Percentiles rank a stretch among this genome's conserved stretches.
Conservation (phyloP, 2,888 invertebrate genomes). For the Cotesia congregata region DNA sequence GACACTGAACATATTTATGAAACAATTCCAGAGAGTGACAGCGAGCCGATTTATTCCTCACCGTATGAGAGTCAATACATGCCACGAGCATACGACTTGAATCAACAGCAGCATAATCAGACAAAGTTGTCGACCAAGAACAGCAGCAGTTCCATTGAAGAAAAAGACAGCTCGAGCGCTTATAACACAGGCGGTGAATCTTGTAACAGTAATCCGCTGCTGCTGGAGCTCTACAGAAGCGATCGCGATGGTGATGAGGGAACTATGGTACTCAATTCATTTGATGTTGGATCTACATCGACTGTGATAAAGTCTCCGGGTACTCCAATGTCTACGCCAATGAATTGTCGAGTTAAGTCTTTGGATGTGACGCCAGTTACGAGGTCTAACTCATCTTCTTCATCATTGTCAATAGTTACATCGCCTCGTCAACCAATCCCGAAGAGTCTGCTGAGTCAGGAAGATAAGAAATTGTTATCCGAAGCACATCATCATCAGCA, state of each 20-base stretch:
- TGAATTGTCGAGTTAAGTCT: slow-evolving; percentile 27
- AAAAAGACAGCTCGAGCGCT: slow-evolving; percentile 79
- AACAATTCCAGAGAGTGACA: slow-evolving; percentile 77
- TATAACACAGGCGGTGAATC: slow-evolving; percentile 84
- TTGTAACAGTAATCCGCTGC: slow-evolving; percentile 78
- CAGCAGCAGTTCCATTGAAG: slow-evolving; percentile 72
- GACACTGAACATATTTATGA: slow-evolving; percentile 78
- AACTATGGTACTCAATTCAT: slow-evolving; percentile 61
- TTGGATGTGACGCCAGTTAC: slow-evolving; percentile 23
- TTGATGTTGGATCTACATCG: slow-evolving; percentile 35
- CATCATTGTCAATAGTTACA: slow-evolving; percentile 13
- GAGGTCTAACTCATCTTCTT: slow-evolving; percentile 9
- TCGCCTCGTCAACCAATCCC: slow-evolving; percentile 25
- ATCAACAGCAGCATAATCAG: slow-evolving; percentile 49
- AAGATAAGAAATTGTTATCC: slow-evolving; percentile 47
- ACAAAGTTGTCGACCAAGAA: slow-evolving; percentile 57
- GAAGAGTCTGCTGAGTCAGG: slow-evolving; percentile 35
- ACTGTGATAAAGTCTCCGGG: slow-evolving; percentile 13
- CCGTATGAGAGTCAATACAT: slow-evolving; percentile 73
- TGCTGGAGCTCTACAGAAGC: slow-evolving; percentile 72
- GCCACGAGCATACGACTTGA: slow-evolving; percentile 34
- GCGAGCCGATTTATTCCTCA: slow-evolving; percentile 77
- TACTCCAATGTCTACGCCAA: slow-evolving; percentile 16
- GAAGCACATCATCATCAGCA: slow-evolving; percentile 55
- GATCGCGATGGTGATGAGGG: slow-evolving; percentile 69